Percentiles rank a stretch among this genome's conserved stretches.
phyloP scores from a whole-genome alignment of 2,113 vertebrate genomes.

The Acinonyx jubatus region DNA sequence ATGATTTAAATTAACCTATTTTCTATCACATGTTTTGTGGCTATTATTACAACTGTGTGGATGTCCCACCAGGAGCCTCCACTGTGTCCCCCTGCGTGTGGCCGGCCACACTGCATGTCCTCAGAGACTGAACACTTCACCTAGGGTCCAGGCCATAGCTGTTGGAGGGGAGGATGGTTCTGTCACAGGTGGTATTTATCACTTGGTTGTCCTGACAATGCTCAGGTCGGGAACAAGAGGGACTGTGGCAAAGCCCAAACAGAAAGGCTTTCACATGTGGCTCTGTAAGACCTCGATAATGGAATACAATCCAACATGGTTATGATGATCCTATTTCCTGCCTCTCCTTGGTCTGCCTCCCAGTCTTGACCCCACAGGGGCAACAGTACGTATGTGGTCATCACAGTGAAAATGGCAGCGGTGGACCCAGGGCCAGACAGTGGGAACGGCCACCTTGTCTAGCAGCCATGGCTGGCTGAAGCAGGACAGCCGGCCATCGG shows the following conservation, averaged over 20 bases:
- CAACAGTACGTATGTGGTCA: rapidly evolving
- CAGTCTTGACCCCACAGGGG: not conserved
- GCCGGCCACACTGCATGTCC: no score
- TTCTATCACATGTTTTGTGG: not conserved
- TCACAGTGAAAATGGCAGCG: not conserved
- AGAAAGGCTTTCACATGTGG: not conserved
- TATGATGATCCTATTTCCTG: no score
- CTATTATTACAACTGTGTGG: not conserved
- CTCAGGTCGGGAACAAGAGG: not conserved
- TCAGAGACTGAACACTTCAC: rapidly evolving
- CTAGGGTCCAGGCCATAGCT: rapidly evolving
- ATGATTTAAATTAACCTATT: not conserved
- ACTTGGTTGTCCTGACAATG: rapidly evolving
- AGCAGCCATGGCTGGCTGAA: rapidly evolving
- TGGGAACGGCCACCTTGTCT: rapidly evolving
- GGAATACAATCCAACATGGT: no score
- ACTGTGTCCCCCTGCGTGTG: rapidly evolving
- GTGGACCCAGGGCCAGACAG: not conserved
- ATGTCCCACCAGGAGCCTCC: no score
- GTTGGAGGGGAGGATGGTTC: no score
- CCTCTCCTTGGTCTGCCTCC: not conserved
- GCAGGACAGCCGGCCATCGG: not conserved
- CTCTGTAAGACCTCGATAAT: not conserved
- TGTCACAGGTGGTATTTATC: rapidly evolving
- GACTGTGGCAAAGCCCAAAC: rapidly evolving